Base-by-base conservation (phyloP, 1,140 invertebrate genomes). In the Paracyclopina nana region DNA sequence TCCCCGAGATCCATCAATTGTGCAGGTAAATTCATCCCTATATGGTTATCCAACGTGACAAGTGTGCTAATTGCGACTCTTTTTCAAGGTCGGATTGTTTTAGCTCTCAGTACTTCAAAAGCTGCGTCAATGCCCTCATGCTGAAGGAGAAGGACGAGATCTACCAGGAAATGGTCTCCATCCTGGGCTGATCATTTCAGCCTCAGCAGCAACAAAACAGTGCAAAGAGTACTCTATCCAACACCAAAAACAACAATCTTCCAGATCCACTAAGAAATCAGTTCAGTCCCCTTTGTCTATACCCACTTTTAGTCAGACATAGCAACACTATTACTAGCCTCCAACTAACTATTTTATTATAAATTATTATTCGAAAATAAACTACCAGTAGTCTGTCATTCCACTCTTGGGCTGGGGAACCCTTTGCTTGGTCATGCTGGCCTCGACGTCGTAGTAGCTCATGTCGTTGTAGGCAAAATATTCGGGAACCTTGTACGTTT, bases 1-100 rank as follows among this genome's bases (percentile, higher is more conserved):
- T 86, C 60, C 78, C 82, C 25, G 75, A 80, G 61, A 71, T 90
- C 55, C 82, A 84, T 63, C 72, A 72, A 55, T 70, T 83, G 54
- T 91, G 85, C 80, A 81, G 82, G 85, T 90, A 69, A 68, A 20
- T 38, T 31, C 9, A 9, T 9, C 29, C 29, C 9, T 31, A 31
- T 31, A 31, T 31, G n/a, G n/a, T n/a, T n/a, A 14, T 9, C 14
- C 29, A 31, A 38, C 14, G 34, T n/a, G 20, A 4, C 34, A n/a
- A 38, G 14, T 38, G 20, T 38, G 9, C 20, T 5, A n/a, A 16
- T 38, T 38, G 14, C n/a, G 2, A 2, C 20, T 4, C 8, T 9
- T 38, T 16, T 38, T 38, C 20, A 5, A 38, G 34, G 34, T n/a
- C 34, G 14, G 34, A 38, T 9, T 38, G 34, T 20, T 38, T 38